Percentiles rank a stretch among this genome's conserved stretches.
phyloP scores from a whole-genome alignment of 2,888 invertebrate species.

The Hirtodrosophila trivittata region DNA sequence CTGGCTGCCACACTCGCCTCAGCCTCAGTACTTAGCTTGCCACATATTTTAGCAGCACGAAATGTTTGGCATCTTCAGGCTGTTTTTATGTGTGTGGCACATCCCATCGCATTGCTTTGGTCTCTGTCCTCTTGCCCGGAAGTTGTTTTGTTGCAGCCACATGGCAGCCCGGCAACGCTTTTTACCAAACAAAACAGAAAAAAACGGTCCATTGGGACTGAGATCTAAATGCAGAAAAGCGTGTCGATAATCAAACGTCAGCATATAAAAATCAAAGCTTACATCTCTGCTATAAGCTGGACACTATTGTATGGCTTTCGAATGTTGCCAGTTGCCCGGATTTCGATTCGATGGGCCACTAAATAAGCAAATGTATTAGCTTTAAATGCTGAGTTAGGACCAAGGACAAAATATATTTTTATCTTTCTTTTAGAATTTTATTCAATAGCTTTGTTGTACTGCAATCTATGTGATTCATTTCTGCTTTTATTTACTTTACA shows the following conservation, averaged over 20 bases:
- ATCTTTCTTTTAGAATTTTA: too few species aligned
- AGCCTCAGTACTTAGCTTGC: constrained; percentile 15
- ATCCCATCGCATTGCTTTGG: constrained; percentile 40
- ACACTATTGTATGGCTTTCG: constrained; percentile 26
- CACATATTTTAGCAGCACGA: constrained; percentile 56
- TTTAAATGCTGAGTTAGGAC: constrained; percentile 4
- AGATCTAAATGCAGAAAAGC: constrained; percentile 48
- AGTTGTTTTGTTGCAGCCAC: constrained; percentile 37
- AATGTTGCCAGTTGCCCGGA: constrained; percentile 18
- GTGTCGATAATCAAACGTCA: constrained; percentile 78
- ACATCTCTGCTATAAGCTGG: constrained; percentile 42
- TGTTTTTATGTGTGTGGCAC: constrained; percentile 50
- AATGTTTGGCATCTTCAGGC: constrained; percentile 74
- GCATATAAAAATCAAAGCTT: constrained; percentile 71
- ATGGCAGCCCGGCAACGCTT: constrained; percentile 26
- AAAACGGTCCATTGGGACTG: constrained; percentile 22
- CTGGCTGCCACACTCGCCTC: neutral
- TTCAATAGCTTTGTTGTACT: too few species aligned
- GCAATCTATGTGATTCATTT: too few species aligned
- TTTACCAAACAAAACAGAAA: constrained; percentile 8
- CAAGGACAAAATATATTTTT: neutral
- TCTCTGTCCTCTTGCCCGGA: constrained; percentile 31
- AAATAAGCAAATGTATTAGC: constrained; percentile 12
- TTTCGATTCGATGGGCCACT: constrained; percentile 21
- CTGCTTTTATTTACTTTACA: too few species aligned